A percentile compares a stretch with the other conserved stretches of the same genome.
Evolutionary conservation across 2,888 invertebrate genomes (phyloP).

Genomic region (Spodoptera exigua): DNA sequence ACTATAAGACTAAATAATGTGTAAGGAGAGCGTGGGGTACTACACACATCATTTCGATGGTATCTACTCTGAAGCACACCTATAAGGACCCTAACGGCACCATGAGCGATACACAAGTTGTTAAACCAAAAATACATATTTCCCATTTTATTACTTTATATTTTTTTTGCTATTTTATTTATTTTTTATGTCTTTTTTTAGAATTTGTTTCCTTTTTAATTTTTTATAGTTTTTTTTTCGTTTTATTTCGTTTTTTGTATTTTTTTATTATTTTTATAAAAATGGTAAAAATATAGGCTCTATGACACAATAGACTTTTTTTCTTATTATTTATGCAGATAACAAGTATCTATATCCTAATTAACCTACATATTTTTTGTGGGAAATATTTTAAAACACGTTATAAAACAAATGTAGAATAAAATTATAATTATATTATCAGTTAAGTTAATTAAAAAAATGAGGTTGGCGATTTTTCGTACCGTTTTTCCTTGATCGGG

Average conservation of each 20-base stretch:
- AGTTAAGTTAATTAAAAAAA: no score
- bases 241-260: background rate
- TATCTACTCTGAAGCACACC: constrained; percentile 52
- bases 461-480: no score
- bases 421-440: no score
- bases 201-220: background rate
- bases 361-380: no score
- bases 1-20: constrained; percentile 27
- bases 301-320: no score
- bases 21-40: constrained; percentile 46
- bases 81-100: constrained; percentile 36
- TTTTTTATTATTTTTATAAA: background rate
- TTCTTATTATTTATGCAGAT: no score
- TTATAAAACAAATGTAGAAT: no score
- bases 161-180: background rate
- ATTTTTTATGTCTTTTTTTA: background rate
- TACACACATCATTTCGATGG: constrained; percentile 44
- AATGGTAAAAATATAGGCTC: background rate
- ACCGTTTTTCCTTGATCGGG: no score
- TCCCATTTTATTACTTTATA: background rate
- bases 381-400: no score
- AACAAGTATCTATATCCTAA: no score
- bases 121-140: background rate
- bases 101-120: constrained; percentile 23
- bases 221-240: background rate